A percentile compares a stretch with the other conserved stretches of the same genome.
These are phyloP conservation scores for Caenorhabditis macrosperma DNA, from an alignment of 2,888 invertebrate genomes.

Conservation along the genomic window DNA sequence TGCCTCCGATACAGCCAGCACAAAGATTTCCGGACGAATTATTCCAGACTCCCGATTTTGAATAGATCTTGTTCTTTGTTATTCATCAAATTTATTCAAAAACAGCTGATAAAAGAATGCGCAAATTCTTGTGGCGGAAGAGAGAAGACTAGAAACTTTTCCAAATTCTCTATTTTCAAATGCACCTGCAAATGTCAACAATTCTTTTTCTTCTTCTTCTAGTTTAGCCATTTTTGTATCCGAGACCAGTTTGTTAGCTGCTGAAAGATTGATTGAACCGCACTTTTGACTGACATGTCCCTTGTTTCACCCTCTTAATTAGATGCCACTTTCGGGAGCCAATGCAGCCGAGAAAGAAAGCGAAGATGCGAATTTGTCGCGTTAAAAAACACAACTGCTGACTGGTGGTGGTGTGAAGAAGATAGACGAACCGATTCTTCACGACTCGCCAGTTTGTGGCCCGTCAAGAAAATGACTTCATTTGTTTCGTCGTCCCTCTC, in stretches of 20 bases:
- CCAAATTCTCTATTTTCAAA: not conserved
- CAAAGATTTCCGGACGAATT: slow-evolving; percentile 28
- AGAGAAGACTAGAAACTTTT: slow-evolving; percentile 6
- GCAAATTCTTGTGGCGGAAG: too few relatives aligned
- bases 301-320: slow-evolving; percentile 17
- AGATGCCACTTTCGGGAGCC: slow-evolving; percentile 25
- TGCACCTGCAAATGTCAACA: not conserved
- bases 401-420: slow-evolving; percentile 26
- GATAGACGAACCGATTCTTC: slow-evolving; percentile 40
- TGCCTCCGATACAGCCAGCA: slow-evolving; percentile 10
- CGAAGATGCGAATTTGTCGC: slow-evolving; percentile 6
- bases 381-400: slow-evolving; percentile 43
- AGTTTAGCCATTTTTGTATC: not conserved
- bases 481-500: slow-evolving; percentile 42
- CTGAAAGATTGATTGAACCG: not conserved
- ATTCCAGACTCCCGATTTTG: slow-evolving; percentile 22
- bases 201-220: not conserved
- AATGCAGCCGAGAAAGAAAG: not conserved
- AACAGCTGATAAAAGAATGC: not conserved
- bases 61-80: slow-evolving; percentile 6
- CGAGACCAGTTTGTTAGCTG: not conserved
- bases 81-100: slow-evolving; percentile 3
- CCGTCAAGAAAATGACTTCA: slow-evolving; percentile 55
- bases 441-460: slow-evolving; percentile 51
- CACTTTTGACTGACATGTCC: slow-evolving; percentile 8